These are phyloP conservation scores for Molothrus ater DNA, from an alignment of 2,797 vertebrate genomes.

Conservation along the genomic window DNA sequence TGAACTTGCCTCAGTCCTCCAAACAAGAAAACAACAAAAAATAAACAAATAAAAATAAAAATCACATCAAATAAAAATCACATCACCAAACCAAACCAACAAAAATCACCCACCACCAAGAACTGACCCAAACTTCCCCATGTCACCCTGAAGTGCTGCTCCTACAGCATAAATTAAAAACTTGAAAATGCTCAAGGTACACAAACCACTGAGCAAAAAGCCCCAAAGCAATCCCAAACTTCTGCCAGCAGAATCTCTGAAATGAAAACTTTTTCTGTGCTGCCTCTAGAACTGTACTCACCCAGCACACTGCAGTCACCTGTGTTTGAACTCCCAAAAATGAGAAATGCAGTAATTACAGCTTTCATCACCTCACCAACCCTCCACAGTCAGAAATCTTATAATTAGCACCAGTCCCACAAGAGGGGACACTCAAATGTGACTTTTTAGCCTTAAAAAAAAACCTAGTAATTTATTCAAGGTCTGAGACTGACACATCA, in stretches of 20 bases:
- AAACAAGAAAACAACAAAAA: not conserved
- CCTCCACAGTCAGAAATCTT: not conserved
- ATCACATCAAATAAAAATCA: not conserved
- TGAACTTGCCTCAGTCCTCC: not conserved
- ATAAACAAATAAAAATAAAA: not conserved
- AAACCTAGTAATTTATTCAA: not conserved
- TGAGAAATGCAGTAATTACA: not conserved
- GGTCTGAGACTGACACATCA: not conserved
- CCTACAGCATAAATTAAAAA: not conserved
- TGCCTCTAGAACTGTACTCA: not conserved
- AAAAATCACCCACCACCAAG: not conserved
- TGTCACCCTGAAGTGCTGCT: not conserved
- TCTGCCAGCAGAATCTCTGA: not conserved
- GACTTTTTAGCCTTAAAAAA: not conserved
- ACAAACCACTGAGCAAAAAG: not conserved
- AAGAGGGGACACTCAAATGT: not conserved
- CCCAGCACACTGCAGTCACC: not conserved
- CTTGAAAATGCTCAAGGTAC: not conserved
- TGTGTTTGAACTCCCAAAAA: not conserved
- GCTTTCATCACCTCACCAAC: not conserved
- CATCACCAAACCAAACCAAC: not conserved
- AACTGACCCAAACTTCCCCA: accelerated
- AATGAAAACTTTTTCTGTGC: not conserved
- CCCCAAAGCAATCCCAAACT: not conserved
- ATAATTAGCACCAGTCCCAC: not conserved